Evolutionary conservation across 2,888 invertebrate genomes (phyloP), one percentile per base, ranked within the genome.

Genomic region (Eutolmus rufibarbis): DNA sequence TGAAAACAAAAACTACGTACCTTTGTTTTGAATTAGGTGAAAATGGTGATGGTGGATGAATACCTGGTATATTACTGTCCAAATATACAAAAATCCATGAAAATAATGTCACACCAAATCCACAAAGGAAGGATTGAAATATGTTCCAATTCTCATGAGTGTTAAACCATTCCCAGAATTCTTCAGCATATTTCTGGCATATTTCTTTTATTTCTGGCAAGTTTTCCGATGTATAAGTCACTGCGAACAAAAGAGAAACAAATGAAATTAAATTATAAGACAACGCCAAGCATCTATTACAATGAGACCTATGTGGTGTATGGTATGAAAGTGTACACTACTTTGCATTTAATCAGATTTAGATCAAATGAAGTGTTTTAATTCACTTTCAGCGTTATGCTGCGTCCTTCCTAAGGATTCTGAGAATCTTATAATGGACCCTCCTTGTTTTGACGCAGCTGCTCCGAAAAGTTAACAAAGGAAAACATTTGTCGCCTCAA

Each of bases 81-180:
- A 94, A 92, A 91, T 94, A 95, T 31, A 95, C 93, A 90, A 95
- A 93, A 87, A 93, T 92, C 93, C 94, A 95, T 8, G 94, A 94
- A 89, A 95, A 93, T 89, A 93, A 91, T n/a, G 94, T 93, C 85
- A 94, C 91, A 3, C 93, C 90, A 16, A 94, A 88, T 5, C 95
- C 95, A 91, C 94, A 94, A 40, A 92, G 43, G 40, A 92, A 40
- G 14, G 92, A 91, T 34, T 87, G 89, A 28, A 92, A 82, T 88
- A 89, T 88, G 89, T 76, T 89, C 76, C 86, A 86, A 87, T 91
- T 86, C 82, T 91, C 90, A 74, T 90, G 89, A 28, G 90, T 89
- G 51, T 89, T 88, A 2, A 90, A 89, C 91, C 91, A 92, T 37
- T 89, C 89, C 19, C 90, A 51, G 31, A 90, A 90, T 78, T 89